Conservation (phyloP, 1,140 invertebrate genomes). For the Harlomillsia oculata region DNA sequence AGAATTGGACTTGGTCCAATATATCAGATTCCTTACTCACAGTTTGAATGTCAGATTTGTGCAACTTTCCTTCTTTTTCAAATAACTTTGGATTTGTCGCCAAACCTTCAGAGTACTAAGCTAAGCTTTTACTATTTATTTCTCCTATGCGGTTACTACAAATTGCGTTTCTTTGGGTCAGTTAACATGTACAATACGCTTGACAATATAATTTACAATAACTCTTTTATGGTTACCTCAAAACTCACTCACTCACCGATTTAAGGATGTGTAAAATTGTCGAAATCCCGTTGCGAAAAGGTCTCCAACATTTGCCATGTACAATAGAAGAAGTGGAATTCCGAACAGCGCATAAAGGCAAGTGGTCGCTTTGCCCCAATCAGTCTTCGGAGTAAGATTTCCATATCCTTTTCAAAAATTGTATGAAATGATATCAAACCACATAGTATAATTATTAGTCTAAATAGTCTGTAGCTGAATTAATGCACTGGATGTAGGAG, state of each 20-base stretch:
- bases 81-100: slow-evolving; percentile 14
- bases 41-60: slow-evolving; percentile 30
- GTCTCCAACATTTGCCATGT: slow-evolving; percentile 40
- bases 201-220: no score
- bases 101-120: no score
- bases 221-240: no score
- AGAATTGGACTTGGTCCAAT: slow-evolving; percentile 31
- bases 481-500: no score
- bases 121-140: no score
- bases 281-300: slow-evolving; percentile 38
- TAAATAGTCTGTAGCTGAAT: no score
- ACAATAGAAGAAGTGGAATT: slow-evolving; percentile 49
- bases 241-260: slow-evolving; percentile 31
- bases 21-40: slow-evolving; percentile 27
- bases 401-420: slow-evolving; percentile 16
- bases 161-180: not conserved
- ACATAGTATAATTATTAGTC: not conserved
- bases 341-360: slow-evolving; percentile 49
- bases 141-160: no score
- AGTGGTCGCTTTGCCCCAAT: slow-evolving; percentile 50
- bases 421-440: not conserved
- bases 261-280: slow-evolving; percentile 23
- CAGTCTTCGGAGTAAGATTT: slow-evolving; percentile 44
- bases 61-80: slow-evolving; percentile 26
- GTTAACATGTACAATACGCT: not conserved